Percentiles rank a stretch among this genome's conserved stretches.
These are phyloP conservation scores for Cotesia typhae DNA, from an alignment of 1,140 invertebrate genomes.

Conservation along the genomic window DNA sequence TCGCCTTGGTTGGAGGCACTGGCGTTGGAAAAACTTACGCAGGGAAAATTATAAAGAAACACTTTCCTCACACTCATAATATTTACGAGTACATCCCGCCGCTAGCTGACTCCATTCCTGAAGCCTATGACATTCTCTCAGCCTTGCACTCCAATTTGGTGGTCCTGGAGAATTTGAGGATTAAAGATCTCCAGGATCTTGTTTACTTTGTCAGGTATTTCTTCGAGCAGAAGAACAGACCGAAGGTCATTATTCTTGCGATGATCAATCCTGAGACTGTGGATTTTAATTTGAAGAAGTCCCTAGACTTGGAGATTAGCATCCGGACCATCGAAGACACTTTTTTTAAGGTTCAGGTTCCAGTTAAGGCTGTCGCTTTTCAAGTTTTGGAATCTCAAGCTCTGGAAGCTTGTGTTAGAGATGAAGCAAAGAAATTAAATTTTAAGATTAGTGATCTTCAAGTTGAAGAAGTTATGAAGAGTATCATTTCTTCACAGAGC, in stretches of 20 bases:
- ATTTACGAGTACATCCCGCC: constrained; percentile 47
- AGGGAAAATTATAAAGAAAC: constrained; percentile 52
- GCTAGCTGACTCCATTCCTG: constrained; percentile 26
- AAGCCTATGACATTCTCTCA: constrained; percentile 40
- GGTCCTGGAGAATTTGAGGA: constrained; percentile 56
- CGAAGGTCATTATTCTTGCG: constrained; percentile 48
- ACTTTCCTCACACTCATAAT: constrained; percentile 40
- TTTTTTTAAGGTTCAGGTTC: constrained; percentile 42
- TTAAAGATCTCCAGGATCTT: constrained; percentile 42
- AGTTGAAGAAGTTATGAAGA: constrained; percentile 44
- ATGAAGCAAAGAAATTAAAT: constrained; percentile 44
- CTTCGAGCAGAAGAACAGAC: constrained; percentile 31
- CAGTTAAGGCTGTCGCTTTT: constrained; percentile 45
- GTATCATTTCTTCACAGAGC: constrained; percentile 44
- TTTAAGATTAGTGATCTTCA: constrained; percentile 43
- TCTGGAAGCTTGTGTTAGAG: constrained; percentile 52
- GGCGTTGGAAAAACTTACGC: constrained; percentile 62
- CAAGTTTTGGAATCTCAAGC: constrained; percentile 39
- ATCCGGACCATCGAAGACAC: constrained; percentile 34
- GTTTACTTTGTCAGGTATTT: constrained; percentile 40
- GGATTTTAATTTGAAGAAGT: constrained; percentile 40
- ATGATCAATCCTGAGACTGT: constrained; percentile 53
- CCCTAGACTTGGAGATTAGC: constrained; percentile 44
- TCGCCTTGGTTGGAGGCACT: constrained; percentile 55
- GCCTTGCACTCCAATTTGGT: constrained; percentile 50